A percentile compares a stretch with the other conserved stretches of the same genome.
phyloP scores from a whole-genome alignment of 2,797 vertebrate genomes.

The Enteromius argenteus region DNA sequence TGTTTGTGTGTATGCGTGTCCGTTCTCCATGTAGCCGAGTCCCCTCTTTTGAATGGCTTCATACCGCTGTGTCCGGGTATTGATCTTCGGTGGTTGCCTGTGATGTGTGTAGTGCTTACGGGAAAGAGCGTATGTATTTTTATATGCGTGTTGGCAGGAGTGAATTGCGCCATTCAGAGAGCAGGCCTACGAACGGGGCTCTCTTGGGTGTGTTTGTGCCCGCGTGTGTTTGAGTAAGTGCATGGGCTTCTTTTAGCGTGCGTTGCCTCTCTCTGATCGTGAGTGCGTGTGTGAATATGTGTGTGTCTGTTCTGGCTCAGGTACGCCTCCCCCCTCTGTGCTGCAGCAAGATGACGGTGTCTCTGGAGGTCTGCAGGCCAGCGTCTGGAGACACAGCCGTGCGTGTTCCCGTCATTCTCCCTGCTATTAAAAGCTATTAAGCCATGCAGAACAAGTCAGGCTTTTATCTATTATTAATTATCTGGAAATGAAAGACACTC shows the following conservation, averaged over 20 bases:
- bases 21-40: not conserved
- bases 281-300: constrained; percentile 18
- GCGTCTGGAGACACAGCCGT: constrained; percentile 58
- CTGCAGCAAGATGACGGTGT: constrained; percentile 62
- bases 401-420: constrained; percentile 62
- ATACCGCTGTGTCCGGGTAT: constrained; percentile 33
- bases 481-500: constrained; percentile 60
- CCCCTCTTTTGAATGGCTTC: constrained; percentile 30
- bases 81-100: constrained; percentile 34
- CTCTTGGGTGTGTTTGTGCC: constrained; percentile 51
- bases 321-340: constrained; percentile 54
- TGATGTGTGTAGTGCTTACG: constrained; percentile 51
- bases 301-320: constrained; percentile 37
- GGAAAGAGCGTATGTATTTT: constrained; percentile 49
- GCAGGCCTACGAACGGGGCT: constrained; percentile 27
- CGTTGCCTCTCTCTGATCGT: not conserved
- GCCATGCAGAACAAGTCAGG: constrained; percentile 64
- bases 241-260: constrained; percentile 39
- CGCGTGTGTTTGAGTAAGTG: constrained; percentile 51
- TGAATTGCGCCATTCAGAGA: constrained; percentile 46
- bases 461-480: constrained; percentile 71
- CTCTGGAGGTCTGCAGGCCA: constrained; percentile 57
- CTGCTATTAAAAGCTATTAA: constrained; percentile 70
- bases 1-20: not conserved
- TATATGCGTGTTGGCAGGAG: constrained; percentile 31